Base-by-base conservation (phyloP, 2,888 invertebrate species). In the Eupeodes luniger region DNA sequence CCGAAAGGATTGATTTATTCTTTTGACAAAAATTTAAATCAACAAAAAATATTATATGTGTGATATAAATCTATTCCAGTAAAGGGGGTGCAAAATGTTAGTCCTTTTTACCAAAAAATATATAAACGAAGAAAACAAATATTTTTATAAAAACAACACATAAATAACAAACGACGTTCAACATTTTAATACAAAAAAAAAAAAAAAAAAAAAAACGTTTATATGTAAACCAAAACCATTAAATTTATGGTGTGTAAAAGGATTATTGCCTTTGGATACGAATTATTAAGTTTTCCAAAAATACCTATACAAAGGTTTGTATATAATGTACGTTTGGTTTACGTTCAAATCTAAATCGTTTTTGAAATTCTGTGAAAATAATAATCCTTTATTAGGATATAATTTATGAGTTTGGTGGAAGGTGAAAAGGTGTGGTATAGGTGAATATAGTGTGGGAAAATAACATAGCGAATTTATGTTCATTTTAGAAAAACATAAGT, bases 181-280 rank as follows among this genome's bases (percentile, higher is more conserved):
- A 62, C 6, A 19, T 40, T 27, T 27, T 27, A 27, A 27, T 27
- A 57, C 19, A 57, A 9, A 14, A 1, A 51, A 62, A 16, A 49
- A 19, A 27, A 57, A 9, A 14, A 1, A 51, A 62, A 16, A 49
- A 19, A 27, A 12, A 66, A 40, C 40, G 5, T 40, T 40, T 40
- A 40, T 40, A 62, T 49, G 64, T 77, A 77, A 87, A 80, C 74
- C 79, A 81, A 81, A 87, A 81, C 84, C 88, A 85, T 85, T 51
- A 62, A 85, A 85, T 88, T 88, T 88, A 88, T 88, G 88, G 85
- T 81, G 85, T 85, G 88, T 85, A 75, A 85, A 85, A 85, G 88
- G 88, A 88, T 88, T 88, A 88, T 85, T 78, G 85, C 78, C 72
- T 72, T 81, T 66, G 81, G 88, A 81, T 81, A 81, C 77, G 85